Percentiles rank a stretch among this genome's conserved stretches.
phyloP scores from a whole-genome alignment of 1,140 invertebrate species.

The Uloborus diversus region DNA sequence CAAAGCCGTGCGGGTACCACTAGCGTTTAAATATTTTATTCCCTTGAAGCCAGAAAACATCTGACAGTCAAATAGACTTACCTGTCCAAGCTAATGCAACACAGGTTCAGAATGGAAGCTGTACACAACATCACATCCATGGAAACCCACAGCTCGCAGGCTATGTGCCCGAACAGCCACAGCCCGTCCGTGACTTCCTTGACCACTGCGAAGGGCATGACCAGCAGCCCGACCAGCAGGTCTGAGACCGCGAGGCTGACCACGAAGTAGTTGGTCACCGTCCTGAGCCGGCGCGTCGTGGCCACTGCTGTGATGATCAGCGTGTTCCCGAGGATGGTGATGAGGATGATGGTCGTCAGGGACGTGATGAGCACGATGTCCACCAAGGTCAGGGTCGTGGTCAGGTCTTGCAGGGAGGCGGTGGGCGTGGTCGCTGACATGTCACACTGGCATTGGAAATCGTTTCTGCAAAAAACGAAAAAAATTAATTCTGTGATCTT shows the following conservation, averaged over 20 bases:
- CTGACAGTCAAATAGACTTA: conserved; percentile 68
- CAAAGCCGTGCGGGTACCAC: no score
- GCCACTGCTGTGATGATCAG: conserved; percentile 68
- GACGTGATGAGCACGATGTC: conserved; percentile 61
- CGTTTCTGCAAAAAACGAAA: not conserved
- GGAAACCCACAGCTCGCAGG: conserved; percentile 98
- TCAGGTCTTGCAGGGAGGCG: conserved; percentile 96
- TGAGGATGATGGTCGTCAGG: conserved; percentile 60
- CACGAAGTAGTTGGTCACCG: conserved; percentile 70
- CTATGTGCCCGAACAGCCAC: conserved; percentile 94
- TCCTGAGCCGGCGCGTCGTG: conserved; percentile 72
- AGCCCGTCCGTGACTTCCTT: conserved; percentile 62
- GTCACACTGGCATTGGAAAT: not conserved
- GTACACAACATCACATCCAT: conserved; percentile 96
- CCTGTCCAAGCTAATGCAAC: conserved; percentile 92
- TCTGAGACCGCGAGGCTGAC: conserved; percentile 69
- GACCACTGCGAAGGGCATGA: conserved; percentile 67
- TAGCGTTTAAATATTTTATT: no score
- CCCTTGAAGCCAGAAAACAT: no score
- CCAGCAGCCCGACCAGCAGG: conserved; percentile 67
- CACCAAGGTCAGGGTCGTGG: conserved; percentile 85
- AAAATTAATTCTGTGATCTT: no score
- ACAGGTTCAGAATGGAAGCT: conserved; percentile 95
- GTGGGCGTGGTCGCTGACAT: conserved; percentile 68
- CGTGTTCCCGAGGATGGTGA: conserved; percentile 65